Evolutionary conservation across 2,797 vertebrate species (phyloP).

Genomic region (Kryptopterus vitreolus): DNA sequence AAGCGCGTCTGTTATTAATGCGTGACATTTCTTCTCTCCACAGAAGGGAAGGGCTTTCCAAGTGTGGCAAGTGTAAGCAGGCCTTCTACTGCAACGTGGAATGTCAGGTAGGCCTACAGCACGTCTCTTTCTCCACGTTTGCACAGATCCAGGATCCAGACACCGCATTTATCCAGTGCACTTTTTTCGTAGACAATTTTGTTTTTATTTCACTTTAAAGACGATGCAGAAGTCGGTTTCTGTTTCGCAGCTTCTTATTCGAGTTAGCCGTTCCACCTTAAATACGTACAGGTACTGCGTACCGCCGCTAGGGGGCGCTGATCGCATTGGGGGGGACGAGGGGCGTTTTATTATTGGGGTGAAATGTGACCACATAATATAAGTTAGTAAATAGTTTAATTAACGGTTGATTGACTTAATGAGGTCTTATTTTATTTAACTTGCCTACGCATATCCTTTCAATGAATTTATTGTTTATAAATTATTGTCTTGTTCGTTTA

Average conservation of each 20-base stretch:
- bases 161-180: not conserved
- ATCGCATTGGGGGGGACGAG: too few species aligned
- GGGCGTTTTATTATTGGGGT: too few species aligned
- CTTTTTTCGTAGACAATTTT: not conserved
- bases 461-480: too few species aligned
- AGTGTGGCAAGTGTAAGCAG: slow-evolving; percentile 96
- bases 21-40: slow-evolving; percentile 25
- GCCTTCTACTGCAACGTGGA: slow-evolving; percentile 94
- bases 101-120: slow-evolving; percentile 84
- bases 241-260: not conserved
- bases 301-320: not conserved
- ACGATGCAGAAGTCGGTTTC: not conserved
- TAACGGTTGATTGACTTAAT: too few species aligned
- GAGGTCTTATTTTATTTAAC: too few species aligned
- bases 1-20: too few species aligned
- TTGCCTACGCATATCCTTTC: too few species aligned
- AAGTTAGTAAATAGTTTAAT: too few species aligned
- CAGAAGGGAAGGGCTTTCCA: slow-evolving; percentile 94
- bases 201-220: not conserved
- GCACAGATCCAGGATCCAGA: not conserved
- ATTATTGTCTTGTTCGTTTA: too few species aligned
- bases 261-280: not conserved
- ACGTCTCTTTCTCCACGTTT: not conserved
- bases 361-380: too few species aligned
- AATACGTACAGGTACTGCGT: not conserved